These are phyloP conservation scores for Ariopsis seemanni DNA, from an alignment of 2,113 vertebrate species.

Conservation along the genomic window DNA sequence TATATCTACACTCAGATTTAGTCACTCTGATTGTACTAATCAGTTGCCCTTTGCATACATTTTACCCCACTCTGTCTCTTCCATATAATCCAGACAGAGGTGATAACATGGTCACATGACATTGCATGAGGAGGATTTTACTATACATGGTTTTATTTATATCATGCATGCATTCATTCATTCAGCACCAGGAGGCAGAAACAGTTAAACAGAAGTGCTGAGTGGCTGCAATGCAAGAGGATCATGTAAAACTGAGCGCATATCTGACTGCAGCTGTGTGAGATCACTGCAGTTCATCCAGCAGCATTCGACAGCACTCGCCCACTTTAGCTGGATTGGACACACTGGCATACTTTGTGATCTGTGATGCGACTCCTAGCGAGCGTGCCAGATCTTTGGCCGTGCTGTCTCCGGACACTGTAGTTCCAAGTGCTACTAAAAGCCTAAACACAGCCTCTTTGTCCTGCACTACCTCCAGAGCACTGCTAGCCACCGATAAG, in stretches of 20 bases:
- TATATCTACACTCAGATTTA: not conserved
- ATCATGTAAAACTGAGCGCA: conserved; percentile 12
- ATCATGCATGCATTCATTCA: conserved; percentile 51
- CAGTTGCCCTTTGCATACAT: not conserved
- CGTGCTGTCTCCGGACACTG: conserved; percentile 84
- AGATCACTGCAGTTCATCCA: conserved; percentile 83
- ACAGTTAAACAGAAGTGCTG: conserved; percentile 43
- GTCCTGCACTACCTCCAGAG: conserved; percentile 92
- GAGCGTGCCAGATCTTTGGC: conserved; percentile 91
- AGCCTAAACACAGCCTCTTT: conserved; percentile 94
- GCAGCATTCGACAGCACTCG: conserved; percentile 91
- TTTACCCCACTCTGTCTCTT: not conserved
- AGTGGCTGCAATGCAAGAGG: conserved; percentile 8
- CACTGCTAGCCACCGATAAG: conserved; percentile 88
- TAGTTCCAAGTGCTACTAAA: conserved; percentile 93
- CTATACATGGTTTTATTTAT: conserved; percentile 50
- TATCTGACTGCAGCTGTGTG: not conserved
- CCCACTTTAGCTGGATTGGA: conserved; percentile 92
- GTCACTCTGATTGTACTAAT: not conserved
- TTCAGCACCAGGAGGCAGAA: conserved; percentile 46
- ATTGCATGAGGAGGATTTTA: conserved; percentile 36
- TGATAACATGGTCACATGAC: conserved; percentile 3
- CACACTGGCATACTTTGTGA: conserved; percentile 86
- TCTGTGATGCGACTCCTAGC: conserved; percentile 89
- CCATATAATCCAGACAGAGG: not conserved